These are phyloP conservation scores for Hoplostethus mediterraneus DNA, from an alignment of 2,797 vertebrate genomes.

Conservation along the genomic window DNA sequence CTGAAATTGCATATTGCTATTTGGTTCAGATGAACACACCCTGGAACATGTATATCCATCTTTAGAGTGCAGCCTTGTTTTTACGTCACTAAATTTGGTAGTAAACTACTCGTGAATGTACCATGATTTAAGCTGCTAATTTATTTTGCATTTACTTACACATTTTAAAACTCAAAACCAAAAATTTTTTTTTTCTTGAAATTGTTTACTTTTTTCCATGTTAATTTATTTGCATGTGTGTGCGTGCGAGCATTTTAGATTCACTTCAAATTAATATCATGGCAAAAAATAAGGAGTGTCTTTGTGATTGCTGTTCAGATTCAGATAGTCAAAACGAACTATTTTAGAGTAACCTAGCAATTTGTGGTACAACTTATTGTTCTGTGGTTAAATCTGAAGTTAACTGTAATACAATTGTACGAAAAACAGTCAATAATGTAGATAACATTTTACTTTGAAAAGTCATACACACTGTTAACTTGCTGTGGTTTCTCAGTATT, in stretches of 20 bases:
- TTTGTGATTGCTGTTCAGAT: constrained; percentile 66
- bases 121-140: constrained; percentile 77
- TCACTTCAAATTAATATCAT: constrained; percentile 50
- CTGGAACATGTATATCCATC: constrained; percentile 40
- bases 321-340: constrained; percentile 43
- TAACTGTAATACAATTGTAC: constrained; percentile 42
- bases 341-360: constrained; percentile 55
- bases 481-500: constrained; percentile 66
- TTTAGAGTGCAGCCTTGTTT: constrained; percentile 33
- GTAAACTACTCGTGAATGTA: constrained; percentile 68
- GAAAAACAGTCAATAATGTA: constrained; percentile 57
- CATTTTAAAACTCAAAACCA: constrained; percentile 65
- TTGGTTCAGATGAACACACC: constrained; percentile 39
- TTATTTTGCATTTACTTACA: constrained; percentile 66
- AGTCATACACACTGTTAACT: constrained; percentile 49
- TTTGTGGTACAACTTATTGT: constrained; percentile 68
- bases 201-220: constrained; percentile 76
- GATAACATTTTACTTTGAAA: constrained; percentile 46
- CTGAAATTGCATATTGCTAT: constrained; percentile 54
- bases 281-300: constrained; percentile 39
- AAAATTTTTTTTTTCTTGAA: constrained; percentile 60
- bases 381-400: constrained; percentile 66
- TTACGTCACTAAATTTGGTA: constrained; percentile 47
- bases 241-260: constrained; percentile 47
- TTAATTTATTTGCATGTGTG: constrained; percentile 85